These are phyloP conservation scores for Octopus sinensis DNA, from an alignment of 1,140 invertebrate species.

Conservation along the genomic window DNA sequence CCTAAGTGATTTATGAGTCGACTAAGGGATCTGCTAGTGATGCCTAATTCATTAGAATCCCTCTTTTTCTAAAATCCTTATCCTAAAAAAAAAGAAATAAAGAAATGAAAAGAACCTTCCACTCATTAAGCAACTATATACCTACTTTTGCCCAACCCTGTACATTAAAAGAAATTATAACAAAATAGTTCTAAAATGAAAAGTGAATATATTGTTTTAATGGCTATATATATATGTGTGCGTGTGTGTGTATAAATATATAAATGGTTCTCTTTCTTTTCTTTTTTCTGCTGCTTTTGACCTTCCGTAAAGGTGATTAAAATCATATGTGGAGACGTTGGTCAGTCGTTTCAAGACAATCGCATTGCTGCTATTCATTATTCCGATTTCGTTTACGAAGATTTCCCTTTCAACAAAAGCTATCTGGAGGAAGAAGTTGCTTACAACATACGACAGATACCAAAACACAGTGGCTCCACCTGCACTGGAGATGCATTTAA, in stretches of 20 bases:
- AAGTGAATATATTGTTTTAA: too few species aligned
- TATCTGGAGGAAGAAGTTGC: neutral
- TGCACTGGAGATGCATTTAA: neutral
- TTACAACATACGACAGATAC: neutral
- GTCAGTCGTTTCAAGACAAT: neutral
- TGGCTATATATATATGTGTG: too few species aligned
- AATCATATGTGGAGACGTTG: neutral
- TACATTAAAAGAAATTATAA: too few species aligned
- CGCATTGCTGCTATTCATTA: slow-evolving; percentile 1
- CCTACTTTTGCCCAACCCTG: too few species aligned
- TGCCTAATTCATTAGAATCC: too few species aligned
- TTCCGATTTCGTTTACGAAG: neutral
- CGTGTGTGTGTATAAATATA: neutral
- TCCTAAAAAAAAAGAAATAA: too few species aligned
- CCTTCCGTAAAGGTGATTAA: neutral
- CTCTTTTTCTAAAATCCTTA: too few species aligned
- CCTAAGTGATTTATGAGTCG: too few species aligned
- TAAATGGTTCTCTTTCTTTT: neutral
- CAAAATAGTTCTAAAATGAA: too few species aligned
- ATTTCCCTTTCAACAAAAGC: neutral
- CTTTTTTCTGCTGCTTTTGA: neutral
- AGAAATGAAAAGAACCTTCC: too few species aligned
- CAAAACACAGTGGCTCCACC: neutral
- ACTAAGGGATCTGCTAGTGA: too few species aligned
- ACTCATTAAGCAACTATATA: too few species aligned